Conservation (phyloP, 2,113 vertebrate genomes). For the Bungarus multicinctus region DNA sequence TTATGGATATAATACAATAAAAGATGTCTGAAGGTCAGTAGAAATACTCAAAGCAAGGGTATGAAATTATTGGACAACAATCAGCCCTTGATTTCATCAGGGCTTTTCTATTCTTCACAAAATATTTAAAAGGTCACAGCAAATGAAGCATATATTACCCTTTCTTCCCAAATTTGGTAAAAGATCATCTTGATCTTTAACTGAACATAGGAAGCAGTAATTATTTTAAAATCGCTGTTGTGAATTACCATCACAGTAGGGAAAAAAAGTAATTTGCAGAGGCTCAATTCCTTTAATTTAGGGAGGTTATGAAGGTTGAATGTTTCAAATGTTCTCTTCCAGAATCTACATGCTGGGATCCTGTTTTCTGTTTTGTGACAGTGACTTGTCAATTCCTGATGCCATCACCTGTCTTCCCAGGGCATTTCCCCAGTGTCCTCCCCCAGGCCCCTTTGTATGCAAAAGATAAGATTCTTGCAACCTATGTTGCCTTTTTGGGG, state of each 20-base stretch:
- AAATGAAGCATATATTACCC: constrained; percentile 3
- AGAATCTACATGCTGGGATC: background rate
- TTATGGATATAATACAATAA: constrained; percentile 53
- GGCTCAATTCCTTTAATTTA: constrained; percentile 18
- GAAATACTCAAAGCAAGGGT: constrained; percentile 41
- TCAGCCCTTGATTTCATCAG: background rate
- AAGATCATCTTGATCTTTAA: constrained; percentile 20
- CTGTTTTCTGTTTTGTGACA: background rate
- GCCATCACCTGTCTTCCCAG: background rate
- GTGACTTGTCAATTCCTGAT: background rate
- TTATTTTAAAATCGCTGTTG: constrained; percentile 35
- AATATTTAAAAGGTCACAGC: background rate
- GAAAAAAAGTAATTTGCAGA: constrained; percentile 14
- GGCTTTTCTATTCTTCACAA: constrained; percentile 17
- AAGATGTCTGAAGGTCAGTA: constrained; percentile 67
- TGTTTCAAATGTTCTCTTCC: background rate
- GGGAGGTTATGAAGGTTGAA: background rate
- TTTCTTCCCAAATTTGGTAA: background rate
- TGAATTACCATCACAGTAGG: constrained; percentile 23
- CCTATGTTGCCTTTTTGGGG: background rate
- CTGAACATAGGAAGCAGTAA: constrained; percentile 18
- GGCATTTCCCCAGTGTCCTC: background rate
- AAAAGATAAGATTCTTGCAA: background rate
- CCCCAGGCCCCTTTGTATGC: background rate
- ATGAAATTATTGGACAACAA: constrained; percentile 35